Conservation (phyloP, 2,797 vertebrate species). For the Fundulus diaphanus region DNA sequence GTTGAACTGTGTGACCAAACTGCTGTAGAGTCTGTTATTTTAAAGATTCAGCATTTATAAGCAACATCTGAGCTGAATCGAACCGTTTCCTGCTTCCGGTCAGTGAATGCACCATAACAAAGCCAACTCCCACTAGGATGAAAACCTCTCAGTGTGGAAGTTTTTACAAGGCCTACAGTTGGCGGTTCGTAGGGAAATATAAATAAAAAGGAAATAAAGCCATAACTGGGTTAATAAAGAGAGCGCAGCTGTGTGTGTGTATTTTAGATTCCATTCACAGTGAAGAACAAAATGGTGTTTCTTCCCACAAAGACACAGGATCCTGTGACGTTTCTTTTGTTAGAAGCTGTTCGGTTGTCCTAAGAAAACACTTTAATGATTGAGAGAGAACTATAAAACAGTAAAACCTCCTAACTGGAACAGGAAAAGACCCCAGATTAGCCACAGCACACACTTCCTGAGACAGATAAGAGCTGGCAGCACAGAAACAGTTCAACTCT, state of each 20-base stretch:
- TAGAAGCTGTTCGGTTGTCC: no score
- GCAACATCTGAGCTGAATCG: neutral
- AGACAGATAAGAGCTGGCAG: conserved; percentile 32
- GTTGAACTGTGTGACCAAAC: no score
- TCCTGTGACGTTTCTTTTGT: neutral
- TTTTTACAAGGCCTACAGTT: neutral
- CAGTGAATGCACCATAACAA: neutral
- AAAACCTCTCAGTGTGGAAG: no score
- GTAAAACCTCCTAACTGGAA: conserved; percentile 3
- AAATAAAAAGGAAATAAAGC: neutral
- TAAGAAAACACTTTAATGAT: neutral
- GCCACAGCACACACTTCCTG: conserved; percentile 40
- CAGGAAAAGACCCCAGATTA: conserved; percentile 35
- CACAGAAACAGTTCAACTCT: conserved; percentile 49
- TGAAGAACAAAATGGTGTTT: neutral
- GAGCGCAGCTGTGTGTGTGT: neutral
- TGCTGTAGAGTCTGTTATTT: no score
- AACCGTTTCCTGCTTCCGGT: neutral
- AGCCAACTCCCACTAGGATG: no score
- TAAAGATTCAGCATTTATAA: neutral
- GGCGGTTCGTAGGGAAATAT: no score
- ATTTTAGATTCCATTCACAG: no score
- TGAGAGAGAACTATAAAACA: conserved; percentile 18
- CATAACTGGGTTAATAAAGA: neutral
- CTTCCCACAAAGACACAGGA: no score